Percentiles rank a stretch among this genome's conserved stretches.
phyloP scores from a whole-genome alignment of 2,113 vertebrate genomes.

The Herpetotheres cachinnans region DNA sequence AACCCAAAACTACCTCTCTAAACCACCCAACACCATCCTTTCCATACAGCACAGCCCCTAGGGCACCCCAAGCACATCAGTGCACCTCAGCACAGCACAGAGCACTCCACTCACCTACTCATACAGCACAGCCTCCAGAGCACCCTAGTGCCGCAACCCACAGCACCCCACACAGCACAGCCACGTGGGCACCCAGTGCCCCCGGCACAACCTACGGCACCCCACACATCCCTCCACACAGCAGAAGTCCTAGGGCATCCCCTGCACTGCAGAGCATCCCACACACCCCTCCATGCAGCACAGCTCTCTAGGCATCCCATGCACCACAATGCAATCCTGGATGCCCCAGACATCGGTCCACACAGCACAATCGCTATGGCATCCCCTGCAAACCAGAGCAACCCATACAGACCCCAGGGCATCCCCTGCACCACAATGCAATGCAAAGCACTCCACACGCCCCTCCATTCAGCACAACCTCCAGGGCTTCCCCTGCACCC shows the following conservation, averaged over 20 bases:
- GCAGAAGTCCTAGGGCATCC: background rate
- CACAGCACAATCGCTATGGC: background rate
- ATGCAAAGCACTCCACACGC: background rate
- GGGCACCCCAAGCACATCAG: background rate
- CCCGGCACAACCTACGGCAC: background rate
- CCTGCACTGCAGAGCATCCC: background rate
- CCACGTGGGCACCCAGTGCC: background rate
- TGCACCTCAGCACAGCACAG: background rate
- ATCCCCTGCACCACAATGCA: background rate
- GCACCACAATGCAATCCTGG: background rate
- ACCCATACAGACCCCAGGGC: background rate
- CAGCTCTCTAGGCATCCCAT: background rate
- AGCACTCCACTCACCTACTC: background rate
- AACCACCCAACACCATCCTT: background rate
- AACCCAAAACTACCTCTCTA: background rate
- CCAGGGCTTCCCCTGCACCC: too few relatives aligned
- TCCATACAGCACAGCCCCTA: background rate
- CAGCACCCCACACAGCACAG: background rate
- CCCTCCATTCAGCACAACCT: background rate
- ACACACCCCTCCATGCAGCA: background rate
- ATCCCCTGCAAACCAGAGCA: background rate
- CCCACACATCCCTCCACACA: background rate
- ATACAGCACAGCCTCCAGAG: background rate
- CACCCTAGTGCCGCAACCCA: background rate
- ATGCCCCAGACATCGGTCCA: background rate